Evolutionary conservation across 2,888 invertebrate genomes (phyloP).

Genomic region (Paralinhomoeus sp.): DNA sequence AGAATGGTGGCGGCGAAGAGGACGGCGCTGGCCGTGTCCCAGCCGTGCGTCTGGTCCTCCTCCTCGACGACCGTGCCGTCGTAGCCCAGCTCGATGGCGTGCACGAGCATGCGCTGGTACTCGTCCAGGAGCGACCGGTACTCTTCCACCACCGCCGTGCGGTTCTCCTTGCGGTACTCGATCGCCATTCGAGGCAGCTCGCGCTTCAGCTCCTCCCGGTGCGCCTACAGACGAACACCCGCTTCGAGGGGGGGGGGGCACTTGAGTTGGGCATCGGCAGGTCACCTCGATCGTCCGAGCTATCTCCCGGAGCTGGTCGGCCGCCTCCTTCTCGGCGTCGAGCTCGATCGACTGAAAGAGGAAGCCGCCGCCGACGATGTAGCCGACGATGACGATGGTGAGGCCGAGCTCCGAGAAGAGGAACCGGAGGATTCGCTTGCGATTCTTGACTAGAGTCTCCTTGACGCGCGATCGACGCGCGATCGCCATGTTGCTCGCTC

Average conservation of each 20-base stretch:
- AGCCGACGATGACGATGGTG: neutral
- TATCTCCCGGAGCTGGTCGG: neutral
- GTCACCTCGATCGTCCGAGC: constrained; percentile 1
- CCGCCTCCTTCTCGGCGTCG: neutral
- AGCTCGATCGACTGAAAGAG: constrained; percentile 2
- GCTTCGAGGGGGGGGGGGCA: too few relatives aligned
- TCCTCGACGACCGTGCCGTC: constrained; percentile 1
- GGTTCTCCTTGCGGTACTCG: neutral
- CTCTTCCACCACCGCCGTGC: neutral
- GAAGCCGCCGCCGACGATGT: constrained; percentile 1
- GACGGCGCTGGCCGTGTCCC: neutral
- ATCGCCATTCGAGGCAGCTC: neutral
- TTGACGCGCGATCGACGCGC: too few relatives aligned
- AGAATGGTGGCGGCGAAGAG: constrained; percentile 1
- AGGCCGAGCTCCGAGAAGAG: constrained; percentile 4
- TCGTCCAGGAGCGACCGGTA: neutral
- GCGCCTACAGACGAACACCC: neutral
- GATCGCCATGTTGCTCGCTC: too few relatives aligned
- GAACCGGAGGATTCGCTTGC: neutral
- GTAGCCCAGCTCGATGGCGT: neutral
- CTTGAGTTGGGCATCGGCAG: too few relatives aligned
- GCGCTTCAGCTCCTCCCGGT: neutral
- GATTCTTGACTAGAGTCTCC: too few relatives aligned
- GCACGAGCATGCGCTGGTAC: neutral
- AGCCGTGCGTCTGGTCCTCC: neutral